phyloP scores from a whole-genome alignment of 1,140 invertebrate species.

The Cydia fagiglandana region DNA sequence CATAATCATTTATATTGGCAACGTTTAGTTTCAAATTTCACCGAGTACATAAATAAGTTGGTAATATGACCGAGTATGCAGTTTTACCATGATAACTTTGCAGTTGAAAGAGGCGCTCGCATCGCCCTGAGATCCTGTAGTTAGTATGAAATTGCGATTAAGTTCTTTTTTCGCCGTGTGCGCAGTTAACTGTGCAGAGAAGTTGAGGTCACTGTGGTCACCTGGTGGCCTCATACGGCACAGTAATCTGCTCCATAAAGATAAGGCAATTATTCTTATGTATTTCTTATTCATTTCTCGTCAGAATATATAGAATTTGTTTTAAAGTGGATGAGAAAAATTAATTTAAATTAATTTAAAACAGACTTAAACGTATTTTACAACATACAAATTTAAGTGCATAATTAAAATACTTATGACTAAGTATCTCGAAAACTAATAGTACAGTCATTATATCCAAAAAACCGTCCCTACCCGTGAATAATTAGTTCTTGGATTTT shows the following conservation, averaged over 20 bases:
- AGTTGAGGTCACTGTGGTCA: slow-evolving; percentile 7
- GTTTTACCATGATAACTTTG: slow-evolving; percentile 9
- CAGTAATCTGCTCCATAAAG: slow-evolving; percentile 8
- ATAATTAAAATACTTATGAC: no score
- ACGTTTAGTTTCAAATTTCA: background rate
- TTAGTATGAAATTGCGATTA: background rate
- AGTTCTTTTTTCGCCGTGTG: background rate
- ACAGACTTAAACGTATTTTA: no score
- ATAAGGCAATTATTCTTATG: background rate
- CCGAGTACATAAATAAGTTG: background rate
- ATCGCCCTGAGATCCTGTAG: background rate
- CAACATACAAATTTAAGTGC: no score
- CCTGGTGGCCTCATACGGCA: slow-evolving; percentile 7
- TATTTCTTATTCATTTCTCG: background rate
- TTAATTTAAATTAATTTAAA: no score
- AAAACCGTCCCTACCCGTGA: no score
- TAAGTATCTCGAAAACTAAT: no score
- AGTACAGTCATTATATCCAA: no score
- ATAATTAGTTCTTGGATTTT: no score
- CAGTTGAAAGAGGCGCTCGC: background rate
- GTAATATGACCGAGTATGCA: background rate
- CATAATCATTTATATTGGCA: background rate
- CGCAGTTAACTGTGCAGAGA: background rate
- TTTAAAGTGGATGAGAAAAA: background rate
- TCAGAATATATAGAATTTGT: background rate